Evolutionary conservation across 2,888 invertebrate genomes (phyloP).

Genomic region (Scrobipalpa costella): DNA sequence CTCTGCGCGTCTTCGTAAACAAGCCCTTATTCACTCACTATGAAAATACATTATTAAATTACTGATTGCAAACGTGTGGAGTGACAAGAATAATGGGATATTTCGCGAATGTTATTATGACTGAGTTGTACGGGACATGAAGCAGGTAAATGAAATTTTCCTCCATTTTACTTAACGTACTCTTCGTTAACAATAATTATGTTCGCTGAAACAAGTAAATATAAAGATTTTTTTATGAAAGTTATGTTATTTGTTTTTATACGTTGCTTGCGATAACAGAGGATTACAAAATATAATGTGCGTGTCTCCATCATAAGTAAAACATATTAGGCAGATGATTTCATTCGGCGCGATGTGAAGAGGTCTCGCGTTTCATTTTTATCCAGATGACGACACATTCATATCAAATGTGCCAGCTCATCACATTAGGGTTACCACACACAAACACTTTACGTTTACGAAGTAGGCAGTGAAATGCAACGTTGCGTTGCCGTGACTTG

Average conservation of each 20-base stretch:
- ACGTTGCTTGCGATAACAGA: not conserved
- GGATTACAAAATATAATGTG: not conserved
- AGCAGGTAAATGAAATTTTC: not conserved
- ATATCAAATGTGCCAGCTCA: no score
- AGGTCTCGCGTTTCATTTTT: not conserved
- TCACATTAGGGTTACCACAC: no score
- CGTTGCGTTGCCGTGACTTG: no score
- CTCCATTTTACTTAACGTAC: not conserved
- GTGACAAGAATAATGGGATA: not conserved
- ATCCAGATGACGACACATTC: no score
- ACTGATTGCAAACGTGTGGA: not conserved
- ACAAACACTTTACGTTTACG: no score
- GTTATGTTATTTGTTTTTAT: not conserved
- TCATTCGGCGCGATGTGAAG: not conserved
- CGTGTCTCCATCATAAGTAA: not conserved
- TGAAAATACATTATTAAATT: not conserved
- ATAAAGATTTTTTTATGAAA: not conserved
- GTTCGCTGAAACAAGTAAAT: not conserved
- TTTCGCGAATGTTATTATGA: not conserved
- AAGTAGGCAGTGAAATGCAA: no score
- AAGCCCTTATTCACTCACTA: not conserved
- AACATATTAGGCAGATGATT: constrained; percentile 3
- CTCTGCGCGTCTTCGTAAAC: constrained; percentile 15
- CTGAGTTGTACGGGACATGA: no score
- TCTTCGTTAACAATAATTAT: not conserved